Base-by-base conservation (phyloP, 1,140 invertebrate species). In the Homarus americanus region DNA sequence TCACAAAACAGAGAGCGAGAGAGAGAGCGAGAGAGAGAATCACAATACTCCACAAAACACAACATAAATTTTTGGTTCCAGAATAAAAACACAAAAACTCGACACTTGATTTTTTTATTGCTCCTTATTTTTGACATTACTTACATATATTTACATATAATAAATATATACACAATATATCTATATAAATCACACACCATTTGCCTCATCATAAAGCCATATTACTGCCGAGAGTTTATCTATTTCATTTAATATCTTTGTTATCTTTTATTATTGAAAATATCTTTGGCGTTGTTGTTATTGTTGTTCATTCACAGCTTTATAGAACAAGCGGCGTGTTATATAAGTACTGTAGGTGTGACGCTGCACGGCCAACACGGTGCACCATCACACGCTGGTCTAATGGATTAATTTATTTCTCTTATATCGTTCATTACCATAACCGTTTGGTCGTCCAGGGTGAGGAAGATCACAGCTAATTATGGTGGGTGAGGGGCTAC, bases 131-230 rank as follows among this genome's bases (percentile, higher is more conserved):
- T 90, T 82, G 80, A 90, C 88, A 90, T 90, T 90, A 90, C 88
- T 90, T 90, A 90, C 88, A 90, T 80, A 83, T 90, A 90, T 90
- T 90, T 90, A 90, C 88, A 90, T 83, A 90, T 90, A 90, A 90
- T 90, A 90, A 90, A 90, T 90, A 90, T 90, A 90, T 90, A 90
- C 88, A 90, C 88, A 90, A 90, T 84, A 90, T 84, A 75, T 90
- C 88, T 90, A 90, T 90, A 90, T 83, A 90, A 90, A 90, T 84
- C 84, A 90, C 88, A 83, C 73, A 84, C 84, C 80, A 90, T 90
- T 90, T 90, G 80, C 80, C 84, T 90, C 88, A 90, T 90, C 88
- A 90, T 90, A 90, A 90, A 90, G 88, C 88, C 80, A 90, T 90
- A 72, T 90, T 78, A 90, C 80, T 90, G 80, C 80, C 79, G 84